Evolutionary conservation across 2,888 invertebrate genomes (phyloP).

Genomic region (Myopa tessellatipennis): DNA sequence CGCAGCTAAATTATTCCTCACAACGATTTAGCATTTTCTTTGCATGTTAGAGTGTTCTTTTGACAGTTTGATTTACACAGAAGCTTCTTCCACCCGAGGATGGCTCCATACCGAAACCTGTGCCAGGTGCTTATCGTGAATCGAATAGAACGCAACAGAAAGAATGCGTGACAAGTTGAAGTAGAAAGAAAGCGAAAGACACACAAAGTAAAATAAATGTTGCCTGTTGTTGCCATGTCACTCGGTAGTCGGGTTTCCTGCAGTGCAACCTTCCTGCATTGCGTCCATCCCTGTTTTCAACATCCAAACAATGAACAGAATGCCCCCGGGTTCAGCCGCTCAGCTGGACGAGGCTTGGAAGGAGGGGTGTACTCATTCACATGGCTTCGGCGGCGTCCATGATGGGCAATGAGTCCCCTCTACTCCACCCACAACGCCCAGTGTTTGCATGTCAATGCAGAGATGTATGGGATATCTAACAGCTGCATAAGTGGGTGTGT

Average conservation of each 20-base stretch:
- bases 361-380: neutral
- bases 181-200: neutral
- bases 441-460: constrained; percentile 10
- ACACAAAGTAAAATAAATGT: neutral
- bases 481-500: neutral
- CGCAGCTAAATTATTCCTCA: neutral
- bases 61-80: neutral
- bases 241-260: neutral
- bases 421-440: neutral
- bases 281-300: too few species aligned
- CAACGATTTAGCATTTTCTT: neutral
- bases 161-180: neutral
- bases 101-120: neutral
- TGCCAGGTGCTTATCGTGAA: neutral
- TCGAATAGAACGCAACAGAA: neutral
- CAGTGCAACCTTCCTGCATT: neutral
- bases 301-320: neutral
- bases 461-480: neutral
- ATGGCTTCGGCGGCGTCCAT: neutral
- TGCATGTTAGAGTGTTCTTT: neutral
- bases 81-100: neutral
- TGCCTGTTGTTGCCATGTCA: neutral
- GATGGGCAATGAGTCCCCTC: neutral
- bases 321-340: neutral
- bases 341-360: neutral